Conservation (phyloP, 2,888 invertebrate genomes). For the Trachelus tabidus region DNA sequence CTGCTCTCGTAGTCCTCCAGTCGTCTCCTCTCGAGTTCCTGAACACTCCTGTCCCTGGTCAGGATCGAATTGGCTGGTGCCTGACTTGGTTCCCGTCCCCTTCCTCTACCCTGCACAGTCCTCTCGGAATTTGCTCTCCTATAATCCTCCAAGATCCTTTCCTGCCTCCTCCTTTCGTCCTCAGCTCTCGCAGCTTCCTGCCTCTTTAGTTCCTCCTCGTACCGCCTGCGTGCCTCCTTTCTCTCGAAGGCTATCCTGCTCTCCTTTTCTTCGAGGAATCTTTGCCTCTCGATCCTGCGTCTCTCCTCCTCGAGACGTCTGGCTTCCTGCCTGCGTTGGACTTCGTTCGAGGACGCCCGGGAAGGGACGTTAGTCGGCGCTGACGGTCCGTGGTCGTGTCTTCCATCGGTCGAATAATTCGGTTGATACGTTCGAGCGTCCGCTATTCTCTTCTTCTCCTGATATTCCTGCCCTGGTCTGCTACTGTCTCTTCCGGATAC, state of each 20-base stretch:
- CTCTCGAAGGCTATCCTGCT: slow-evolving; percentile 30
- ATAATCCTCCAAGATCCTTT: slow-evolving; percentile 1
- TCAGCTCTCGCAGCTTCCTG: slow-evolving; percentile 7
- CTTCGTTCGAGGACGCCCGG: slow-evolving; percentile 24
- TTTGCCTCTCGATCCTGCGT: slow-evolving; percentile 18
- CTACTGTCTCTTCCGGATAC: slow-evolving; percentile 5
- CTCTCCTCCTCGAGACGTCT: slow-evolving; percentile 16
- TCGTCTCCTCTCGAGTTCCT: slow-evolving; percentile 21
- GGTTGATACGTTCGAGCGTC: not conserved
- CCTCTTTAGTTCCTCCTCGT: slow-evolving; percentile 19
- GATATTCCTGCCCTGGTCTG: not conserved
- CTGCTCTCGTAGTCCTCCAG: too few relatives aligned
- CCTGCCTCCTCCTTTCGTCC: not conserved
- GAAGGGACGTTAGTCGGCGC: slow-evolving; percentile 36
- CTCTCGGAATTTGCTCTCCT: slow-evolving; percentile 29
- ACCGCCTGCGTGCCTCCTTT: slow-evolving; percentile 34
- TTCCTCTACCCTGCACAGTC: slow-evolving; percentile 18
- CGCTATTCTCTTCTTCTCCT: not conserved
- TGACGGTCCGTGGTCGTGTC: slow-evolving; percentile 42
- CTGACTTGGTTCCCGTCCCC: slow-evolving; percentile 25
- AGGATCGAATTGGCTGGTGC: slow-evolving; percentile 11
- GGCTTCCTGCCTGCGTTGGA: slow-evolving; percentile 21
- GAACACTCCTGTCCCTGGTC: slow-evolving; percentile 11
- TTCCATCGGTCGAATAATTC: slow-evolving; percentile 10
- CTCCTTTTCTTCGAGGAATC: slow-evolving; percentile 10